Conservation (phyloP, 2,888 invertebrate species). For the Phlogophora meticulosa region DNA sequence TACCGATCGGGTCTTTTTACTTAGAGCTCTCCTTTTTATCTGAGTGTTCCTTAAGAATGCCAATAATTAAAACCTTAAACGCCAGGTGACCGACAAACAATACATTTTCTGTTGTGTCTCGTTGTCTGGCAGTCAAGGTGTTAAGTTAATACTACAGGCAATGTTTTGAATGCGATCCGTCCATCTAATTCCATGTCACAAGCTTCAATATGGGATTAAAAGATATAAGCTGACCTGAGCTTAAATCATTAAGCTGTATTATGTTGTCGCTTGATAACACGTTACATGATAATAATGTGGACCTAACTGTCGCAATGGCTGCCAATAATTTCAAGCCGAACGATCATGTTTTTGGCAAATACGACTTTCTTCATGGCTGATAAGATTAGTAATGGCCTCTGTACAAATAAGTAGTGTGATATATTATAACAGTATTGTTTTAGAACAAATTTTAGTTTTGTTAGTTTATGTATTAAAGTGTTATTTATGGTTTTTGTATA, state of each 20-base stretch:
- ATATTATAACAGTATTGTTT: slow-evolving; percentile 47
- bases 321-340: neutral
- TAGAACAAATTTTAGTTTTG: slow-evolving; percentile 35
- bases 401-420: slow-evolving; percentile 53
- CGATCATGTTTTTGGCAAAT: neutral
- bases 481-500: neutral
- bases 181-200: neutral
- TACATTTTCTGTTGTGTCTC: no score
- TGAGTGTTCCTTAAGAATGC: neutral
- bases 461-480: slow-evolving; percentile 15
- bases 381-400: neutral
- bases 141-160: neutral
- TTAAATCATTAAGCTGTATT: no score
- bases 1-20: neutral
- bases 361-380: neutral
- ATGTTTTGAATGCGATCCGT: slow-evolving; percentile 7
- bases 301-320: no score
- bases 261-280: no score
- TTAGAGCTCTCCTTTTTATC: neutral
- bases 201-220: neutral
- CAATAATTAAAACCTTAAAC: neutral
- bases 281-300: no score
- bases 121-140: no score
- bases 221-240: neutral
- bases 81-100: no score